These are phyloP conservation scores for Tauraco erythrolophus DNA, from an alignment of 2,113 vertebrate genomes.

Conservation along the genomic window DNA sequence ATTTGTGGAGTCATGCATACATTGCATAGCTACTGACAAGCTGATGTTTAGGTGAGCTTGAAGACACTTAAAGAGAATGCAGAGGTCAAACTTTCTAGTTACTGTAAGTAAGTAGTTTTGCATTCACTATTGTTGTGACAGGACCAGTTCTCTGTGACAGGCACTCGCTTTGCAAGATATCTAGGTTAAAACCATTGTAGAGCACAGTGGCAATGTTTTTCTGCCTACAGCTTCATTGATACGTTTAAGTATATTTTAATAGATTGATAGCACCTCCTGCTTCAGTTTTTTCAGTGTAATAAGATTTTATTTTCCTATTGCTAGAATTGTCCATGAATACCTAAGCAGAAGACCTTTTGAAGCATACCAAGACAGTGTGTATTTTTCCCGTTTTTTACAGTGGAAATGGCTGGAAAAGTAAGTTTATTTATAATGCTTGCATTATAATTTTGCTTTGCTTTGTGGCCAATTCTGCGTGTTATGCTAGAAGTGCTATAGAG, in stretches of 20 bases:
- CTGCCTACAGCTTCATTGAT: background rate
- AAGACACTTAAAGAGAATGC: background rate
- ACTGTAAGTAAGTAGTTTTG: background rate
- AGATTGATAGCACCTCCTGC: background rate
- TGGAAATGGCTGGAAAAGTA: conserved; percentile 97
- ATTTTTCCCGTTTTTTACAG: conserved; percentile 92
- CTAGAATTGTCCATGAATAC: conserved; percentile 87
- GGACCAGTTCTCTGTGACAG: background rate
- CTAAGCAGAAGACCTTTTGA: conserved; percentile 89
- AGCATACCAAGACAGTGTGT: conserved; percentile 87
- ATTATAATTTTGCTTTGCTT: background rate
- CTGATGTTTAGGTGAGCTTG: background rate
- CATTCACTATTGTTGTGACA: background rate
- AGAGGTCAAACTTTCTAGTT: background rate
- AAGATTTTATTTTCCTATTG: conserved; percentile 31
- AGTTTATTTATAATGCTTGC: conserved; percentile 14
- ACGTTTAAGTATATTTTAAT: background rate
- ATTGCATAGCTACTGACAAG: background rate
- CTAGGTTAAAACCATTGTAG: background rate
- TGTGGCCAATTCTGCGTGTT: background rate
- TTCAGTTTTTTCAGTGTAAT: background rate
- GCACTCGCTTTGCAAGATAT: background rate
- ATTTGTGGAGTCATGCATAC: background rate
- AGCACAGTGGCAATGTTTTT: background rate
- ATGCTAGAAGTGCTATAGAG: background rate